phyloP scores from a whole-genome alignment of 2,888 invertebrate species.

The Dynastes maya region DNA sequence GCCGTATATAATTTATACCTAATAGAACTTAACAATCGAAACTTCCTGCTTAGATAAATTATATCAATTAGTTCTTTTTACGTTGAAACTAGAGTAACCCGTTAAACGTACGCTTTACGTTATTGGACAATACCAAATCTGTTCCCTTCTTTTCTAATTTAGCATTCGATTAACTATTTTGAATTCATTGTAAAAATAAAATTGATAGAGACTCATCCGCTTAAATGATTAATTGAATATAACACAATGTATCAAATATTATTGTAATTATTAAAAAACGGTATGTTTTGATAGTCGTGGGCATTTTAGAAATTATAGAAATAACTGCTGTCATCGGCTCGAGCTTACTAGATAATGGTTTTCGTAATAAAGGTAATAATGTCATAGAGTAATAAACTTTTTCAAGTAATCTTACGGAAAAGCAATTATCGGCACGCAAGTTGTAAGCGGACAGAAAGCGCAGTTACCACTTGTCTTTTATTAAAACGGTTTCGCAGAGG shows the following conservation, averaged over 20 bases:
- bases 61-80: conserved; percentile 28
- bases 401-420: conserved; percentile 31
- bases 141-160: neutral
- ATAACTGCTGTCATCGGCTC: neutral
- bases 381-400: conserved; percentile 34
- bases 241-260: neutral
- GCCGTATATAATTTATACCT: neutral
- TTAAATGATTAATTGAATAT: neutral
- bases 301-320: neutral
- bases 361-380: conserved; percentile 33
- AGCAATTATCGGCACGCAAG: conserved; percentile 38
- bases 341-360: conserved; percentile 27
- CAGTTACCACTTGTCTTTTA: neutral
- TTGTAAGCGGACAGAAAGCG: conserved; percentile 4
- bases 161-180: no score
- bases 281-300: neutral
- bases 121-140: neutral
- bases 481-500: conserved; percentile 4
- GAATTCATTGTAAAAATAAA: no score
- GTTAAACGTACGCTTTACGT: conserved; percentile 3
- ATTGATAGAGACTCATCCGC: no score
- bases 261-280: neutral
- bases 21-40: conserved; percentile 20
- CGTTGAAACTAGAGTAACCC: conserved; percentile 16
- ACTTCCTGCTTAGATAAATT: conserved; percentile 27